Evolutionary conservation across 2,888 invertebrate genomes (phyloP), one percentile per base, ranked within the genome.

Genomic region (Xestia rhomboidea): DNA sequence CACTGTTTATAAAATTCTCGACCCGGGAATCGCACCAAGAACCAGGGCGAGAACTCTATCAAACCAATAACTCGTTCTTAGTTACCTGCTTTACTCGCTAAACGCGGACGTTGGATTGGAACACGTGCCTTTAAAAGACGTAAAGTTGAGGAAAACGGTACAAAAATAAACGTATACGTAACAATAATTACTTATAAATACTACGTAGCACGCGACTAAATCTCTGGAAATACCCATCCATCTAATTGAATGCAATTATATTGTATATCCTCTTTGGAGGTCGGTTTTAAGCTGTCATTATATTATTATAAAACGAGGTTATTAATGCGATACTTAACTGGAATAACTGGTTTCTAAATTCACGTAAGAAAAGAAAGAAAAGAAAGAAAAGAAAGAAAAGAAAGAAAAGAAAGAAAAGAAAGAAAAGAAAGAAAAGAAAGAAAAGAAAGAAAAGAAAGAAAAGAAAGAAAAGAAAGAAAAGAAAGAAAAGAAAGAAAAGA

Each of bases 151-250:
- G 70, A 44, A 66, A 71, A 44, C 6, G 24, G 0, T 24, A 30
- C 41, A n/a, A 41, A 41, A 69, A 68, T 7, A 41, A 41, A 64
- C 1, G n/a, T 18, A 34, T 41, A 70, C 44, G 13, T 30, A 72
- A 30, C 0, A 30, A 49, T 21, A 2, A 71, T 57, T 73, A 15
- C 27, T 5, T 21, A 68, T 51, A 38, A 44, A 71, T 30, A 44
- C 30, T 24, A 21, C 24, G 15, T 7, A 11, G n/a, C 80, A 76
- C 70, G 80, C 80, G 70, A 81, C 68, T 21, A 11, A 15, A 30
- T 0, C 5, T 41, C 41, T 69, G 81, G 69, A 57, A 81, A 38
- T 75, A 34, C 49, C 73, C 75, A 54, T 30, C 11, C 51, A 5
- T 67, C n/a, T 62, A 54, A 69, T 70, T 69, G 13, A 10, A 38